Base-by-base conservation (phyloP, 1,140 invertebrate genomes). In the Drosophila willistoni region DNA sequence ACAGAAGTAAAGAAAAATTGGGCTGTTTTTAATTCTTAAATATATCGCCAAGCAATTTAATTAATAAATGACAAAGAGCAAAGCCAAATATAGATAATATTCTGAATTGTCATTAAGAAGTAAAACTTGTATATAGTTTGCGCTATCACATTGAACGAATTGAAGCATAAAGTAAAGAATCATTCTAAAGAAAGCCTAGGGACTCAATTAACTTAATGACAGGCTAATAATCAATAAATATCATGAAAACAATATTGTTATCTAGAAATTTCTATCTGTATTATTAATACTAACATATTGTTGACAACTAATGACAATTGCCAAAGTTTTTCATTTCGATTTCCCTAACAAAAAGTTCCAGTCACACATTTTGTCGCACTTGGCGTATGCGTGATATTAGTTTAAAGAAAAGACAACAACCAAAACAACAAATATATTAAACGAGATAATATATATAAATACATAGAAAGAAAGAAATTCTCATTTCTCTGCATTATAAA, bases 361-460 rank as follows among this genome's bases (percentile, higher is more conserved):
- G 29, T 7, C 55, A 57, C 29, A 34, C 29, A 39, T 34, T 51
- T 55, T 71, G 66, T 34, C 64, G 54, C 66, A 82, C 79, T 57
- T 22, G 79, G 64, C 80, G 79, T 82, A 79, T 82, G 44, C 72
- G 71, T 82, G 72, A 62, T 73, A 71, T 78, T 57, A 55, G 42
- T 68, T 59, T 39, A n/a, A 29, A 29, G 36, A 59, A 55, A 25
- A 5, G 9, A 19, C 29, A 51, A 34, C 10, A 54, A 42, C 34
- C 22, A 1, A 17, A 54, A 12, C 44, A 51, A 51, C 7, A 17
- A 47, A 3, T 7, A 47, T 44, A 44, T 47, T 19, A 47, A 12
- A n/a, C 19, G 17, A 47, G 1, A 22, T 22, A 22, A 22, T 19
- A 19, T n/a, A 47, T 19, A 6, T 34, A 34, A 6, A 10, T 34